Evolutionary conservation across 1,140 invertebrate genomes (phyloP), one percentile per base, ranked within the genome.

Genomic region (Zaprionus taronus): DNA sequence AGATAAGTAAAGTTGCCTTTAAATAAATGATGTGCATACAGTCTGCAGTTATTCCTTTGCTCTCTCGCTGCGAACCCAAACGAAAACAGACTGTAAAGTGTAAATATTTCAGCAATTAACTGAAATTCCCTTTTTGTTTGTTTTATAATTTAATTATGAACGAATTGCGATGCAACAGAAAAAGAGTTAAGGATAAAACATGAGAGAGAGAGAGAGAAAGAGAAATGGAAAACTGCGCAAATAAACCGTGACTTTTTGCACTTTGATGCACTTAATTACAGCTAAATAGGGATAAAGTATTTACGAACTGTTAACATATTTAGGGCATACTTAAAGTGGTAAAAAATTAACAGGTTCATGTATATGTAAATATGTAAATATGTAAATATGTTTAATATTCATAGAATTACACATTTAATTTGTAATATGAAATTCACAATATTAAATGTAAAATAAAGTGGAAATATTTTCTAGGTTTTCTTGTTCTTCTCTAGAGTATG

Each of bases 61-160:
- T 36, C 12, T 36, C 34, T 41, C 38, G n/a, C n/a, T 44, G 15
- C 15, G n/a, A 3, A 44, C 5, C 0, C 15, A 44, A n/a, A 6
- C 6, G n/a, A 44, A 44, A 44, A 44, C n/a, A 44, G n/a, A 44
- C 5, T 47, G n/a, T 17, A 44, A 2, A 9, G n/a, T n/a, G 41
- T 9, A 17, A 44, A 44, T 47, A 47, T 47, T 47, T 17, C 7
- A 9, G n/a, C n/a, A 47, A 4, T 47, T 47, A 47, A 47, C n/a
- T 9, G 7, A 47, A 47, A 47, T 47, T 17, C 7, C 41, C n/a
- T 47, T 17, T 17, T n/a, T 17, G 41, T 47, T 47, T 47, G 2
- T 47, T 47, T 47, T 17, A 11, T n/a, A 47, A 47, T 47, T 47
- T 47, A 47, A 47, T 47, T 47, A 47, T 17, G 41, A 44, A n/a